A percentile compares a stretch with the other conserved stretches of the same genome.
Evolutionary conservation across 1,140 invertebrate genomes (phyloP).

Genomic region (Arctopsyche grandis): DNA sequence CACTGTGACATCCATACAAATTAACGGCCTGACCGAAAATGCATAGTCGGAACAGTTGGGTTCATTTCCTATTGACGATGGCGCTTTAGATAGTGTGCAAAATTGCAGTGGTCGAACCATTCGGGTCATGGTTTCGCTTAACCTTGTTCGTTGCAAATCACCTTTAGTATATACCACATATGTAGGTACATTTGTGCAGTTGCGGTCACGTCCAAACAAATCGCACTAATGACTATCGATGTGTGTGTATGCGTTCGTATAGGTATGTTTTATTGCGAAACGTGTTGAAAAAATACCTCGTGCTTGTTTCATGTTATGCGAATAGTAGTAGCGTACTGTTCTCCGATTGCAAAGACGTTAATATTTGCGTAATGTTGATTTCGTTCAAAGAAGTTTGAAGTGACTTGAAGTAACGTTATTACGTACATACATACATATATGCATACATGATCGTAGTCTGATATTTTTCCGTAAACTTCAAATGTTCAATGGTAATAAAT

Average conservation of each 20-base stretch:
- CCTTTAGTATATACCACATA: neutral
- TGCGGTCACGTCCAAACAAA: conserved; percentile 20
- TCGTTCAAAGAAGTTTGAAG: no score
- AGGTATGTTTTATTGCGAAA: neutral
- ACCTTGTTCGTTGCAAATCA: neutral
- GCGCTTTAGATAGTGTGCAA: no score
- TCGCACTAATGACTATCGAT: neutral
- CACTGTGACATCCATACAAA: neutral
- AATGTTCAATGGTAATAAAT: no score
- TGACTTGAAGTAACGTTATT: no score
- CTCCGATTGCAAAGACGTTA: no score
- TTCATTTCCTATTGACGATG: no score
- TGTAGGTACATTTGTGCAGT: neutral
- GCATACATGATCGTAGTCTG: no score
- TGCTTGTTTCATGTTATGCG: no score
- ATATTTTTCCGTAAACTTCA: no score
- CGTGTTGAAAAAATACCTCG: neutral
- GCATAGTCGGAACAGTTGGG: neutral
- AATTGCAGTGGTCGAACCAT: neutral
- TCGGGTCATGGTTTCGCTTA: conserved; percentile 22
- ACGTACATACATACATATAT: no score
- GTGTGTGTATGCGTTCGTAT: neutral
- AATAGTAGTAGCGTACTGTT: no score
- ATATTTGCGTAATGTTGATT: no score
- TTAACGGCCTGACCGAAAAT: neutral